Conservation (phyloP, 2,113 vertebrate species). For the Turnix velox region DNA sequence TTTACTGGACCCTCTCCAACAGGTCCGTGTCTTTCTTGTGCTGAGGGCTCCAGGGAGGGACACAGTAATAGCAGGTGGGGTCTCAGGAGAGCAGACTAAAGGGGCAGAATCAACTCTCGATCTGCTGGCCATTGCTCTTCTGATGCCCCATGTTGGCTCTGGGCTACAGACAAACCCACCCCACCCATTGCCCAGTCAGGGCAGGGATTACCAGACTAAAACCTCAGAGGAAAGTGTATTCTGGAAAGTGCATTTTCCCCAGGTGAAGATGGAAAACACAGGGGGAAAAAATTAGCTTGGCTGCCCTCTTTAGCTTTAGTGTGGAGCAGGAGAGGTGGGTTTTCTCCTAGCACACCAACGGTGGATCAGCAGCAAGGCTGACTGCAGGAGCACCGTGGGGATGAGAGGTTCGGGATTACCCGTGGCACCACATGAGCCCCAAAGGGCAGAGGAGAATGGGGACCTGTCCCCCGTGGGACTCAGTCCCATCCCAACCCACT, state of each 20-base stretch:
- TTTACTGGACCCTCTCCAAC: no score
- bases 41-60: no score
- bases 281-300: rapidly evolving
- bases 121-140: no score
- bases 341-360: neutral
- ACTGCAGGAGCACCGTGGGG: rapidly evolving
- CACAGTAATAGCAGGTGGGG: no score
- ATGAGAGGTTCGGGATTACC: neutral
- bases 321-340: rapidly evolving
- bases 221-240: neutral
- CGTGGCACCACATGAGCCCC: rapidly evolving
- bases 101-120: no score
- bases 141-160: rapidly evolving
- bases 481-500: neutral
- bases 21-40: no score
- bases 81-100: no score
- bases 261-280: rapidly evolving
- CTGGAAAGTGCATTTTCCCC: neutral
- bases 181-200: neutral
- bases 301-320: neutral
- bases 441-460: neutral
- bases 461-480: neutral
- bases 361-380: neutral
- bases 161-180: neutral
- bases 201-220: neutral